Percentiles rank a stretch among this genome's conserved stretches.
phyloP scores from a whole-genome alignment of 1,140 invertebrate genomes.

The Chironomus tepperi region DNA sequence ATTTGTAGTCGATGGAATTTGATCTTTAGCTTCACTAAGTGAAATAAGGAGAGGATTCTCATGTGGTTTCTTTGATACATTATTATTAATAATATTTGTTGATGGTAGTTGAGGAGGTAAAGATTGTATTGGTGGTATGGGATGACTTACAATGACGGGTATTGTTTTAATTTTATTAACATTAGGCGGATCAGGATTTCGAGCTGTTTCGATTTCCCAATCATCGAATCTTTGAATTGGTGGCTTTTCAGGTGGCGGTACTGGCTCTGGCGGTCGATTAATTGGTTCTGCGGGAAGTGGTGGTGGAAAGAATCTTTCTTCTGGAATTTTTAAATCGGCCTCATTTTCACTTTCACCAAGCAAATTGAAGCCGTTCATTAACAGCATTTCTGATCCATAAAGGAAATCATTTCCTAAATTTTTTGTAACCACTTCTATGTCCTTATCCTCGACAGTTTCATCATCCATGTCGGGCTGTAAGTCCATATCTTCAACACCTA shows the following conservation, averaged over 20 bases:
- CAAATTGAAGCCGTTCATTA: background rate
- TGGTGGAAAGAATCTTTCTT: background rate
- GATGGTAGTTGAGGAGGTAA: background rate
- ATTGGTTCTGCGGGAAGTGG: background rate
- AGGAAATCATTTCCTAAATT: constrained; percentile 13
- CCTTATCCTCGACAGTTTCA: background rate
- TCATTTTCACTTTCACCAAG: background rate
- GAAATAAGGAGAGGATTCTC: background rate
- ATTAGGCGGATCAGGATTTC: background rate
- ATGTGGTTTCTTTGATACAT: background rate
- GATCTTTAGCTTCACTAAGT: background rate
- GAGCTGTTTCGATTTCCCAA: background rate
- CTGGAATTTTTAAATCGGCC: background rate
- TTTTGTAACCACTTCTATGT: background rate
- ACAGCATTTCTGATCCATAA: background rate
- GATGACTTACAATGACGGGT: background rate
- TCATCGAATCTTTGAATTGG: background rate
- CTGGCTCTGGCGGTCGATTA: background rate
- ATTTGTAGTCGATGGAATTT: no score
- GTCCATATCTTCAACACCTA: constrained; percentile 7
- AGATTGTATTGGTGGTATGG: background rate
- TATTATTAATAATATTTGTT: background rate
- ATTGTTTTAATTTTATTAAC: background rate
- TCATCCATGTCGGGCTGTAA: background rate
- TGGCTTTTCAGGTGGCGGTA: background rate